Conservation (phyloP, 2,113 vertebrate species). For the Panthera tigris region DNA sequence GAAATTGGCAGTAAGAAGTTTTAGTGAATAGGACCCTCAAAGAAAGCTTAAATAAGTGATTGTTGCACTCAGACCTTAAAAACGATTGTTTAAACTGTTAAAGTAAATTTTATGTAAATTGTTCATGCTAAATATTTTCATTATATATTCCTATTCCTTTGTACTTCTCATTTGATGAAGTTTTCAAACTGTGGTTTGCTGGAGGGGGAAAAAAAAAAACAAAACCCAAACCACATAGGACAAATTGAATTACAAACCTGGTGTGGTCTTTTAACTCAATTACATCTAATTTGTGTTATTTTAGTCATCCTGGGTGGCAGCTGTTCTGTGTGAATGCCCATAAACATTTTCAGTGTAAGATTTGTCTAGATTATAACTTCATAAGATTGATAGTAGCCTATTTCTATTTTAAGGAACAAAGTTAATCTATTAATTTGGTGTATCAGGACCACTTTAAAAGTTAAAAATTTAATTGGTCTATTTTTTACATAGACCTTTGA, state of each 20-base stretch:
- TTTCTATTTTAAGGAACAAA: slow-evolving; percentile 65
- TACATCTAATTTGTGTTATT: slow-evolving; percentile 81
- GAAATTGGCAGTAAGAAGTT: slow-evolving; percentile 35
- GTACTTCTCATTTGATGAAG: slow-evolving; percentile 73
- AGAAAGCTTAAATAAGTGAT: slow-evolving; percentile 7
- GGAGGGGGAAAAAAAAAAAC: background rate
- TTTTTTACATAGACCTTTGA: slow-evolving; percentile 47
- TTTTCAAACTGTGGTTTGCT: slow-evolving; percentile 75
- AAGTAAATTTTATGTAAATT: slow-evolving; percentile 68
- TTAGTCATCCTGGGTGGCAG: slow-evolving; percentile 80
- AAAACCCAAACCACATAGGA: slow-evolving; percentile 68
- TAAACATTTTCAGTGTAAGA: slow-evolving; percentile 66
- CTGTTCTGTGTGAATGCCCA: slow-evolving; percentile 69
- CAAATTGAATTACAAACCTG: slow-evolving; percentile 80
- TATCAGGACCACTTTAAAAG: slow-evolving; percentile 47
- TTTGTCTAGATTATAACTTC: slow-evolving; percentile 70
- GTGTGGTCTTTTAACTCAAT: slow-evolving; percentile 81
- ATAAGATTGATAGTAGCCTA: slow-evolving; percentile 52
- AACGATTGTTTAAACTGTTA: slow-evolving; percentile 19
- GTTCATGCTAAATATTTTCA: slow-evolving; percentile 62
- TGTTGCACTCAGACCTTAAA: slow-evolving; percentile 16
- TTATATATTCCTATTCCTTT: slow-evolving; percentile 67
- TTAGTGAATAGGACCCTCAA: slow-evolving; percentile 2
- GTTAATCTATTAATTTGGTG: slow-evolving; percentile 65
- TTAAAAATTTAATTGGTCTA: slow-evolving; percentile 27